Evolutionary conservation across 2,797 vertebrate species (phyloP), one percentile per base, ranked within the genome.

Genomic region (Acrocephalus scirpaceus): DNA sequence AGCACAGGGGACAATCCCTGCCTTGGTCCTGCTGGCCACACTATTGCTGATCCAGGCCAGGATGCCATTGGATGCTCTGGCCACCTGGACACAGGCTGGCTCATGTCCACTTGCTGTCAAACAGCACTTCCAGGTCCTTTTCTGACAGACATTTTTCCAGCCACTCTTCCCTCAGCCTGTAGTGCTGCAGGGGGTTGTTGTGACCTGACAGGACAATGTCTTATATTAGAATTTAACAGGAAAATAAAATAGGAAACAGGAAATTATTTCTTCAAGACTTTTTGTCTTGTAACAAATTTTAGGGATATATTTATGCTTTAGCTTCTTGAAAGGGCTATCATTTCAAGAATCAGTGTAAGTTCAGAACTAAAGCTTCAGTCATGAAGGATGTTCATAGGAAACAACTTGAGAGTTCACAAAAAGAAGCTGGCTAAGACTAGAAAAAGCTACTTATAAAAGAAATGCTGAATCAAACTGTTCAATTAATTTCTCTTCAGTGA

Each of bases 11-110:
- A 21, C 30, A 47, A 10, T 22, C 18, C 1, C 34, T 11, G 34
- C 21, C 45, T 62, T 34, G 11, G 0, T 42, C 15, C 77, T 81
- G 34, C 62, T 56, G 62, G 67, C 21, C 62, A 27, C 34, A 2
- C 6, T 0, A 2, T 3, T 36, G 7, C 7, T 61, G 42, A 17
- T 8, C 0, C 13, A 34, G 4, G 36, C 40, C 34, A 62, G 42
- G 48, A 21, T 48, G 34, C 13, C 56, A 0, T 0, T 20, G 47
- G 48, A 26, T 9, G 0, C 9, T 54, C 42, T 32, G 54, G 70
- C 30, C 42, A 48, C 56, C 34, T 54, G 30, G 56, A 22, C 56
- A 32, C 30, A 44, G 5, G 12, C 48, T 62, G 62, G 62, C 16
- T 75, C 30, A 7, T 20, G 26, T 32, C 10, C 48, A 54, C 40